A percentile compares a stretch with the other conserved stretches of the same genome.
These are phyloP conservation scores for Oryzaephilus surinamensis DNA, from an alignment of 1,140 invertebrate genomes.

Conservation along the genomic window DNA sequence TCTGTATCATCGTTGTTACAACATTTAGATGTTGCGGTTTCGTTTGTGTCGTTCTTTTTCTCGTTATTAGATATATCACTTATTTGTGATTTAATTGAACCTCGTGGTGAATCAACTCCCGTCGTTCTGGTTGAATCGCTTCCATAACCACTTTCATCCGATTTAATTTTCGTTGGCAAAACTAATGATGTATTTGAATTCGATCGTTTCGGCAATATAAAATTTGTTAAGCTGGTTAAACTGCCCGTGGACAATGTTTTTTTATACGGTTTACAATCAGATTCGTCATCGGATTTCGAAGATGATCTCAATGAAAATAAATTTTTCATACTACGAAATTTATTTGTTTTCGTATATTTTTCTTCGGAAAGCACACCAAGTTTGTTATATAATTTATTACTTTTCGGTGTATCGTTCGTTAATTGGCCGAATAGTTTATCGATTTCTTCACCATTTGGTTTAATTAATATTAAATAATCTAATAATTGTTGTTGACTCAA, in stretches of 20 bases:
- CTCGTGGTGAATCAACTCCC: background rate
- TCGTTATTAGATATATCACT: background rate
- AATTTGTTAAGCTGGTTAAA: conserved; percentile 2
- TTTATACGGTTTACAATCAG: background rate
- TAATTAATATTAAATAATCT: background rate
- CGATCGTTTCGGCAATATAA: conserved; percentile 1
- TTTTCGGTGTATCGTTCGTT: background rate
- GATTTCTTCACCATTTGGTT: background rate
- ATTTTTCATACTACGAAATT: conserved; percentile 1
- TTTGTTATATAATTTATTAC: no score
- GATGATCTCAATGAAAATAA: conserved; percentile 4
- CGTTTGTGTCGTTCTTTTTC: background rate
- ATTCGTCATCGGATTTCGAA: conserved; percentile 7
- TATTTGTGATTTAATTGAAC: background rate
- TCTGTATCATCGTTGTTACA: conserved; percentile 2
- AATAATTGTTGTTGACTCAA: background rate
- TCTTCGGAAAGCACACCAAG: no score
- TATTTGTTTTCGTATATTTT: background rate
- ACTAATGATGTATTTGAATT: background rate
- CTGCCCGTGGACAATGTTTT: conserved; percentile 1
- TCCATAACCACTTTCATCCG: background rate
- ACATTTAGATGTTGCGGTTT: background rate
- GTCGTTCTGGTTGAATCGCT: background rate
- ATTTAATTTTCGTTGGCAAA: background rate
- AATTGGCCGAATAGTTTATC: background rate